Percentiles rank a stretch among this genome's conserved stretches.
Conservation (phyloP, 1,140 invertebrate species). For the Cephus cinctus region DNA sequence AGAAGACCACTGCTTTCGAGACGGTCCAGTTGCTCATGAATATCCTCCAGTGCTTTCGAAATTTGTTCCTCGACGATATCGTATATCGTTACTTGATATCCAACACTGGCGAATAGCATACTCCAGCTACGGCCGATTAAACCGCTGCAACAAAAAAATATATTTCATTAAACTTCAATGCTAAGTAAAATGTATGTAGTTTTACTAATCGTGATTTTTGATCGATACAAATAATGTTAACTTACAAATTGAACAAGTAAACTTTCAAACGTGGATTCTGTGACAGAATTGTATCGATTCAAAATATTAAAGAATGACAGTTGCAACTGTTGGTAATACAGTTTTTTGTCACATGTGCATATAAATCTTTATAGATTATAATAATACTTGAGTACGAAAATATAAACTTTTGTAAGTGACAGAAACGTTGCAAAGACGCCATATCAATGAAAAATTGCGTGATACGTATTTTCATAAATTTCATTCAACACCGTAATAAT, state of each 20-base stretch:
- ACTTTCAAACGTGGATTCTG: constrained; percentile 8
- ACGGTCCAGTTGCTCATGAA: constrained; percentile 69
- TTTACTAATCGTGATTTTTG: neutral
- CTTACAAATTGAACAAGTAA: constrained; percentile 12
- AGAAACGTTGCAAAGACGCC: too few relatives aligned
- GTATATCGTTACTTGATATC: constrained; percentile 82
- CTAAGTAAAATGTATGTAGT: neutral
- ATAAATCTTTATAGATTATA: too few relatives aligned
- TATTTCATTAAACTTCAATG: constrained; percentile 1
- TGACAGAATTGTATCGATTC: constrained; percentile 2
- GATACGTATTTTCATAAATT: too few relatives aligned
- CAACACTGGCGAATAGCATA: constrained; percentile 92
- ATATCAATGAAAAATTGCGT: too few relatives aligned
- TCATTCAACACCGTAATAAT: too few relatives aligned
- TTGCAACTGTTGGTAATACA: too few relatives aligned
- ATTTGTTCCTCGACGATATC: constrained; percentile 80
- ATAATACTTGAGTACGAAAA: too few relatives aligned
- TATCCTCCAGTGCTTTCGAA: constrained; percentile 69
- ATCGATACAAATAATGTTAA: neutral
- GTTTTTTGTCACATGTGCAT: too few relatives aligned
- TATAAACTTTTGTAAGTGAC: too few relatives aligned
- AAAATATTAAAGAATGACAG: constrained; percentile 3
- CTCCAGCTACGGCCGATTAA: constrained; percentile 93
- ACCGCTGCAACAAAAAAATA: constrained; percentile 66
- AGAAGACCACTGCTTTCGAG: constrained; percentile 72